These are phyloP conservation scores for Dendrocincla tyrannina DNA, from an alignment of 2,797 vertebrate species.

Conservation along the genomic window DNA sequence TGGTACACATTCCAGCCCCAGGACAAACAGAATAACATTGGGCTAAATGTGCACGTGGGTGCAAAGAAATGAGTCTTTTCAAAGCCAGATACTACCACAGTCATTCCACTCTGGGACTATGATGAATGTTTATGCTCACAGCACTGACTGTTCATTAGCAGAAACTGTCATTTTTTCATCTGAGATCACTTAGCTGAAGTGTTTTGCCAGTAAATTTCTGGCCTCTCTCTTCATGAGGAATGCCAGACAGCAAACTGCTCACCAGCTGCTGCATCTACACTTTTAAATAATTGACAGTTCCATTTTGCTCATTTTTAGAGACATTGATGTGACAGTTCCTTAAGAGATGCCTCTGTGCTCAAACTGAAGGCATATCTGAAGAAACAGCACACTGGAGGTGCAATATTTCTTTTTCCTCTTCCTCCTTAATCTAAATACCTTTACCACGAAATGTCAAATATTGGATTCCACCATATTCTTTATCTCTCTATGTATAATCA, in stretches of 20 bases:
- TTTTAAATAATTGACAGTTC: conserved; percentile 15
- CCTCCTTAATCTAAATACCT: background rate
- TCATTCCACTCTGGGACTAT: background rate
- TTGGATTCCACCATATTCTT: background rate
- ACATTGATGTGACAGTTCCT: background rate
- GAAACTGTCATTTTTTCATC: conserved; percentile 45
- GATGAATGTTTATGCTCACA: background rate
- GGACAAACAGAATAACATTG: background rate
- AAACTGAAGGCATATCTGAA: background rate
- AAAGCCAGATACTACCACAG: background rate
- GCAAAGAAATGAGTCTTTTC: background rate
- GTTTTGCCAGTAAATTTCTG: conserved; percentile 48
- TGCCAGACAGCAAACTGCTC: conserved; percentile 30
- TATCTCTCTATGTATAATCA: background rate
- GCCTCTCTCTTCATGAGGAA: background rate
- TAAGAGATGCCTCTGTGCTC: background rate
- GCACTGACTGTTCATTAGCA: conserved; percentile 28
- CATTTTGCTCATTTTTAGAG: conserved; percentile 14
- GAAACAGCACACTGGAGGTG: background rate
- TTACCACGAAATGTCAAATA: background rate
- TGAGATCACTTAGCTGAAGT: conserved; percentile 30
- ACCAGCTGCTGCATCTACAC: conserved; percentile 25
- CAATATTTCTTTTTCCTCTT: background rate
- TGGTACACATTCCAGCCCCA: background rate
- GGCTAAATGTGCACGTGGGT: background rate